Evolutionary conservation across 1,140 invertebrate species (phyloP), one percentile per base, ranked within the genome.

Genomic region (Eulimnadia texana): DNA sequence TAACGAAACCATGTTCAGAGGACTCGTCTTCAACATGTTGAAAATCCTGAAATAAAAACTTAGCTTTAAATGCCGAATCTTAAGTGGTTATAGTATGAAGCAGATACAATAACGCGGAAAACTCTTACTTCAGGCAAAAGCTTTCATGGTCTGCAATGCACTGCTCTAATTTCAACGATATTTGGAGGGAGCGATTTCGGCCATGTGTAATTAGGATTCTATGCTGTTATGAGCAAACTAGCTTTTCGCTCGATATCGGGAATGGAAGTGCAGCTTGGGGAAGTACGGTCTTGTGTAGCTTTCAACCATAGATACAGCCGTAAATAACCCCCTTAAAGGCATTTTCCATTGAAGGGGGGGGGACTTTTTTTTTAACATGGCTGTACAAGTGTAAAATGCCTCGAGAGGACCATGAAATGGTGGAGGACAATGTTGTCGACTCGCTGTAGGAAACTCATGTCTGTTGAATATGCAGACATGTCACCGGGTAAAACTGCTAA

Each of bases 1-100:
- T 80, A 66, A 83, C 78, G 16, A 76, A 74, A 1, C 80, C 80
- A 49, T 81, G 66, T 3, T 70, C 61, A 19, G 63, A 22, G 11
- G 54, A 52, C 13, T 63, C 66, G 24, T 69, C 63, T 2, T 64
- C 54, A 52, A 65, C 66, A 33, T 65, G 54, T 63, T 68, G 60
- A 11, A 69, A 54, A 59, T 68, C 66, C 64, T 67, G n/a, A n/a
- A n/a, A n/a, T 11, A n/a, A n/a, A n/a, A n/a, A 23, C 19, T 24
- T 22, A 9, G 23, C 9, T 55, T 55, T 25, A 1, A 55, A 55
- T 22, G 19, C 1, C 24, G 0, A 3, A n/a, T n/a, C n/a, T n/a
- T n/a, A n/a, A n/a, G n/a, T n/a, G n/a, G n/a, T n/a, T n/a, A n/a
- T n/a, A n/a, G n/a, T n/a, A n/a, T n/a, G n/a, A n/a, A n/a, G n/a